Conservation (phyloP, 2,888 invertebrate genomes). For the Microctonus brassicae region DNA sequence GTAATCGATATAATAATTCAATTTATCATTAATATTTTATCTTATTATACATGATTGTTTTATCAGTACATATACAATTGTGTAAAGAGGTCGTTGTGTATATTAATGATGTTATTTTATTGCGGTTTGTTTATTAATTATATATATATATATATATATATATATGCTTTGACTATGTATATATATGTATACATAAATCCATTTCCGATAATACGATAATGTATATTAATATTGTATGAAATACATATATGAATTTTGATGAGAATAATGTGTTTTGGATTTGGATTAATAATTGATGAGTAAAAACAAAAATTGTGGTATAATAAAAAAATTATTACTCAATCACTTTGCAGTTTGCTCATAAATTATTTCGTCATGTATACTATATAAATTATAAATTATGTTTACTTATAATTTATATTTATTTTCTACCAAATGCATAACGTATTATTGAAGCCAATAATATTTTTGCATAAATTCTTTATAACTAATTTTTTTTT, state of each 20-base stretch:
- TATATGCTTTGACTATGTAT: constrained; percentile 19
- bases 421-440: constrained; percentile 55
- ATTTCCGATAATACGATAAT: neutral
- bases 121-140: neutral
- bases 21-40: neutral
- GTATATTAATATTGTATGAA: neutral
- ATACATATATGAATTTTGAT: neutral
- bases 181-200: neutral
- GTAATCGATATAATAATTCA: constrained; percentile 14
- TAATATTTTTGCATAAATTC: too few relatives aligned
- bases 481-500: too few relatives aligned
- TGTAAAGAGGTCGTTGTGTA: too few relatives aligned
- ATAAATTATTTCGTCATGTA: constrained; percentile 46
- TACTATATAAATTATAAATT: constrained; percentile 26
- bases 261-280: neutral
- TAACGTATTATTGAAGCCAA: neutral
- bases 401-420: constrained; percentile 52
- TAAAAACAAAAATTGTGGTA: constrained; percentile 16
- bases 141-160: constrained; percentile 22
- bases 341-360: constrained; percentile 2
- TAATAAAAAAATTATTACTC: constrained; percentile 5
- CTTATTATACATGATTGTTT: neutral
- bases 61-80: too few relatives aligned
- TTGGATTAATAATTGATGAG: constrained; percentile 6
- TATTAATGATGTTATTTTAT: too few relatives aligned